phyloP scores from a whole-genome alignment of 1,140 invertebrate genomes.

The Sesamia nonagrioides region DNA sequence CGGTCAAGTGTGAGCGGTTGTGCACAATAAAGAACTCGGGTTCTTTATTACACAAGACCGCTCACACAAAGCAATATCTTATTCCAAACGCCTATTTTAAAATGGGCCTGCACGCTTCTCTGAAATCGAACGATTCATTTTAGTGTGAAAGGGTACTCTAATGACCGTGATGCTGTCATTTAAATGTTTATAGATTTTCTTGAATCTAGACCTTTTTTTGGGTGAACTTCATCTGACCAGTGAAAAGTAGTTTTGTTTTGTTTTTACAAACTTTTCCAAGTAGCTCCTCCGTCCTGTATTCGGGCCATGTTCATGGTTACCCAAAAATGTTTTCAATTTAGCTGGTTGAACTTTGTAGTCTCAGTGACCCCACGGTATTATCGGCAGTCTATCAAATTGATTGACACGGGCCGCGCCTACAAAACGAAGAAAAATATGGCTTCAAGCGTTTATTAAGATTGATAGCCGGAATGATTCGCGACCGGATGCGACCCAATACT shows the following conservation, averaged over 20 bases:
- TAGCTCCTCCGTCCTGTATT: neutral
- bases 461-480: constrained; percentile 62
- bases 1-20: neutral
- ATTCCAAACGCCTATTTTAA: neutral
- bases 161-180: neutral
- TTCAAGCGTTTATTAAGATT: constrained; percentile 68
- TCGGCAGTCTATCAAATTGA: constrained; percentile 62
- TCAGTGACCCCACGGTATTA: constrained; percentile 43
- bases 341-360: constrained; percentile 16
- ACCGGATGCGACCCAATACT: constrained; percentile 50
- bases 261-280: neutral
- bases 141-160: constrained; percentile 12
- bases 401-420: constrained; percentile 56
- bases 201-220: neutral
- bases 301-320: neutral
- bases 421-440: constrained; percentile 62
- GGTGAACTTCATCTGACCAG: neutral
- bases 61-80: neutral
- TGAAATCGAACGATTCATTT: neutral
- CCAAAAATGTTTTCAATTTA: constrained; percentile 36
- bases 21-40: neutral
- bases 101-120: neutral
- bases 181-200: neutral
- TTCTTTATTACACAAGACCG: no score
- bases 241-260: neutral